These are phyloP conservation scores for Plebejus melissa DNA, from an alignment of 2,888 invertebrate genomes.

Conservation along the genomic window DNA sequence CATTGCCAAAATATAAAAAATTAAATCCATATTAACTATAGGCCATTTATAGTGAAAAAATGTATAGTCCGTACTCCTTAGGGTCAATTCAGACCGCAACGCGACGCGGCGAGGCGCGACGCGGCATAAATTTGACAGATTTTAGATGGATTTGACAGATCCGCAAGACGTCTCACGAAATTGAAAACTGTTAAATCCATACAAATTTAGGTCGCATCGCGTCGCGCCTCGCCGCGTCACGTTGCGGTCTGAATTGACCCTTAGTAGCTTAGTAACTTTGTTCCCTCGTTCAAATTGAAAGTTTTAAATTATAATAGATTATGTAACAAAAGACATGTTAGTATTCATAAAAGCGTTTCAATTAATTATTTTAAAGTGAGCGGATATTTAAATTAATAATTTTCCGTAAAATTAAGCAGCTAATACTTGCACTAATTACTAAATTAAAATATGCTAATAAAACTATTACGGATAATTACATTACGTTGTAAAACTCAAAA, in stretches of 20 bases:
- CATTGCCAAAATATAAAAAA: too few relatives aligned
- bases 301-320: not conserved
- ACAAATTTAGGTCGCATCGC: too few relatives aligned
- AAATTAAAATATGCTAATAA: slow-evolving; percentile 25
- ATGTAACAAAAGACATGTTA: not conserved
- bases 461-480: not conserved
- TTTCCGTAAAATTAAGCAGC: slow-evolving; percentile 13
- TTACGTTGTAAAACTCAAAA: not conserved
- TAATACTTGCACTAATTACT: slow-evolving; percentile 1
- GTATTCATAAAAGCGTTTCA: not conserved
- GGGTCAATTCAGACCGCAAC: too few relatives aligned
- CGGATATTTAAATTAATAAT: not conserved
- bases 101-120: too few relatives aligned
- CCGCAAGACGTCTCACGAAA: too few relatives aligned
- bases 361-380: slow-evolving; percentile 1
- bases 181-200: too few relatives aligned
- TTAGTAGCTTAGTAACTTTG: not conserved
- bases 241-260: too few relatives aligned
- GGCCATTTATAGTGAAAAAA: too few relatives aligned
- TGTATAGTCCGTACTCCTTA: not conserved
- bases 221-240: too few relatives aligned
- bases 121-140: too few relatives aligned
- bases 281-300: not conserved
- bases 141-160: too few relatives aligned
- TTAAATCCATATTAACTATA: too few relatives aligned